Evolutionary conservation across 37 sponge, comb jelly and placozoan species (phyloP), one percentile per base, ranked within the genome.

Genomic region (Geodia barretti): DNA sequence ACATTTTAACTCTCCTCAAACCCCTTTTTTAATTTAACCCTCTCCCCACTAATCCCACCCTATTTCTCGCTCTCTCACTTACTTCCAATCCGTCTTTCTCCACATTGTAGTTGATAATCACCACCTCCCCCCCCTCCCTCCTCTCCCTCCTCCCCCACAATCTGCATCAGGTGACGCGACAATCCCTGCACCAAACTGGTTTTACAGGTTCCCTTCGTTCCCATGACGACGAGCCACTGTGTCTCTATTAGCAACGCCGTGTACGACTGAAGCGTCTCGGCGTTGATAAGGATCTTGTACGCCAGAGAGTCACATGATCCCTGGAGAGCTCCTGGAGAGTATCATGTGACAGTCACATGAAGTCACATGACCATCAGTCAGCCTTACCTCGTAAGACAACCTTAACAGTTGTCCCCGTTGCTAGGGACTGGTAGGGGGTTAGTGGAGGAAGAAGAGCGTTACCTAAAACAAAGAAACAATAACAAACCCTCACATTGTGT

Each of bases 191-290:
- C 93, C 67, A 93, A 69, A 70, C 80, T 88, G 41, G 89, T 88
- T 70, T 93, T 93, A 60, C 89, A 93, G 0, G 89, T 86, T 3
- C 93, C 93, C 67, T 88, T 93, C 32, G 93, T 88, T 68, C 93
- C 93, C 89, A 93, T 93, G 77, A 93, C 75, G 42, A 93, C 89
- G 65, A 93, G 42, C 89, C 93, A 93, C 41, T 86, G 84, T 38
- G 86, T 88, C 28, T 89, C 84, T 19, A 35, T 58, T 19, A 89
- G 85, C 70, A 84, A 74, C 33, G 69, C 26, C 62, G 79, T 78
- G 69, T 79, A 89, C 47, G 80, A 65, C 47, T 75, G 75, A 39
- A 89, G 59, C 1, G 73, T 74, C 14, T 74, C 69, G 3, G 23
- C 4, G 28, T 70, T 74, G 65, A 84, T 75, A 26, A 89, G 69